Conservation (phyloP, 2,113 vertebrate species). For the Ictidomys tridecemlineatus region DNA sequence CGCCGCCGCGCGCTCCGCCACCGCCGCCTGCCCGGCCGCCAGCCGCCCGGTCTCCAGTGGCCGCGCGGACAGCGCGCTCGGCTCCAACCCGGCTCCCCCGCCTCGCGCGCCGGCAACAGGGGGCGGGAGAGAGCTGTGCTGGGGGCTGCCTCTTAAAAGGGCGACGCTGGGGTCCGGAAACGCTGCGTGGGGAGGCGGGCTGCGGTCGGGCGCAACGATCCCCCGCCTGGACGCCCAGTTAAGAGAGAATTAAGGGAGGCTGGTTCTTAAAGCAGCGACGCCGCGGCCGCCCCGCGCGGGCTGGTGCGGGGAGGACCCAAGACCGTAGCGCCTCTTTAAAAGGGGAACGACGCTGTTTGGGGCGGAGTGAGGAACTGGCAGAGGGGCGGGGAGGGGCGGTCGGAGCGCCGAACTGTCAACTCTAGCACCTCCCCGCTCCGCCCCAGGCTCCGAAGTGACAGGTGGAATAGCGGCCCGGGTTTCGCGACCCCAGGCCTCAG, state of each 20-base stretch:
- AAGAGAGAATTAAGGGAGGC: constrained; percentile 57
- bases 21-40: constrained; percentile 64
- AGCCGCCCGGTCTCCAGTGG: constrained; percentile 76
- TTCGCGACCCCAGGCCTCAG: not conserved
- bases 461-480: not conserved
- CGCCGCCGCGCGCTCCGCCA: constrained; percentile 44
- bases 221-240: constrained; percentile 8
- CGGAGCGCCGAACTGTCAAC: not conserved
- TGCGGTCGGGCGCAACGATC: not conserved
- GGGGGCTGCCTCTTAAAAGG: constrained; percentile 48
- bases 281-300: not conserved
- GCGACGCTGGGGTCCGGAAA: constrained; percentile 69
- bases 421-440: not conserved
- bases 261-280: constrained; percentile 48
- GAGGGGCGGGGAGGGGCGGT: not conserved
- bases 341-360: not conserved
- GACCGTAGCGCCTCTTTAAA: constrained; percentile 63
- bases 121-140: constrained; percentile 27
- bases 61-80: constrained; percentile 70
- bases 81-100: constrained; percentile 68
- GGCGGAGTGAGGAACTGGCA: constrained; percentile 18
- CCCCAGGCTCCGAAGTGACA: not conserved
- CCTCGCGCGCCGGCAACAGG: constrained; percentile 53
- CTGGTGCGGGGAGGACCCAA: not conserved
- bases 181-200: constrained; percentile 53